Evolutionary conservation across 1,140 invertebrate species (phyloP).

Genomic region (Zaprionus camerounensis): DNA sequence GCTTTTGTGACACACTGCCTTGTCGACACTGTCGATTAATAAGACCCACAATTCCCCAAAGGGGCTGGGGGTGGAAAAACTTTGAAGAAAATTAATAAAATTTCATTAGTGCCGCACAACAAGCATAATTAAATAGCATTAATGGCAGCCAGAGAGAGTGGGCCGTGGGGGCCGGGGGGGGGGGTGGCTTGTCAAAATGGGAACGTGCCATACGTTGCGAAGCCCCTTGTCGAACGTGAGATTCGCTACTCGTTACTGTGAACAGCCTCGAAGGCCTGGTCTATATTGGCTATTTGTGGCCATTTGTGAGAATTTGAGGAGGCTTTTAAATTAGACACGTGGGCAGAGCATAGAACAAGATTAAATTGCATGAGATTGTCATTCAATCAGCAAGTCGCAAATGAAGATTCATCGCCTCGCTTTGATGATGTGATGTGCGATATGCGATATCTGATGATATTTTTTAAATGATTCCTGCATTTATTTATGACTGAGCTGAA

Average conservation of each 20-base stretch:
- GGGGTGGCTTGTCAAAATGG: not conserved
- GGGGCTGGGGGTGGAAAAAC: conserved; percentile 6
- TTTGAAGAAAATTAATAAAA: conserved; percentile 35
- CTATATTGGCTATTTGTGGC: not conserved
- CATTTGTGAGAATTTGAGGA: not conserved
- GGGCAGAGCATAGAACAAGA: not conserved
- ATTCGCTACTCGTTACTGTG: not conserved
- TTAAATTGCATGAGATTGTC: not conserved
- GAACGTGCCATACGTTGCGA: not conserved
- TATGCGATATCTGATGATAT: not conserved
- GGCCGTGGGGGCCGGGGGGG: too few relatives aligned
- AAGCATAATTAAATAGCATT: conserved; percentile 39
- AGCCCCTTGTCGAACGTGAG: not conserved
- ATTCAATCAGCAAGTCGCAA: not conserved
- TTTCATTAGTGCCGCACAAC: conserved; percentile 41
- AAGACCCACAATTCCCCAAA: not conserved
- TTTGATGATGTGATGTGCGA: not conserved
- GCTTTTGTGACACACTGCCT: conserved; percentile 2
- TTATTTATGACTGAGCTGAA: not conserved
- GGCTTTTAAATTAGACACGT: conserved; percentile 2
- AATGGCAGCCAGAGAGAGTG: conserved; percentile 1
- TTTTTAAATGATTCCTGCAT: not conserved
- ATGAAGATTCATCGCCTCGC: not conserved
- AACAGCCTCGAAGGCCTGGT: not conserved
- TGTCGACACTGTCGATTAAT: conserved; percentile 22